Base-by-base conservation (phyloP, 2,113 vertebrate genomes). In the Suricata suricatta region DNA sequence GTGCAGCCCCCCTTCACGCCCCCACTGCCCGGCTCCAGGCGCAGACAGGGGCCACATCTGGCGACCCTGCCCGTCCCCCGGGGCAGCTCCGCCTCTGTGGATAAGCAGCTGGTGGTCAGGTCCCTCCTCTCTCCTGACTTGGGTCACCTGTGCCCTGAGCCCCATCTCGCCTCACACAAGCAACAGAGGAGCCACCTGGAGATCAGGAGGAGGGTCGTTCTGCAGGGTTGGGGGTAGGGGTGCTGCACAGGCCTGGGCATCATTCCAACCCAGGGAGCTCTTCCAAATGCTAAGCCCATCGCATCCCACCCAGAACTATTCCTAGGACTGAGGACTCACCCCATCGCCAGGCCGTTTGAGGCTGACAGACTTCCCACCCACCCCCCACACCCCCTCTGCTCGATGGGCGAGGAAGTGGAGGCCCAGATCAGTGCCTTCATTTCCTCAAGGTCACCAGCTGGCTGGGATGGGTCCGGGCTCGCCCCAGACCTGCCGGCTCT, bases 401-500 rank as follows among this genome's bases (percentile, higher is more conserved):
- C 74, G 23, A 44, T 3, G 17, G 23, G 35, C 47, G 27, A 52
- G 82, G 44, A 52, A 57, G 3, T 31, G 7, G 84, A 57, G n/a
- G 57, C 35, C 74, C 68, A 54, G 69, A 16, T n/a, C 63, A 19
- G 66, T 21, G 68, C 17, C 29, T 76, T 84, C 44, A 29, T 63
- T n/a, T 52, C 38, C 50, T 85, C 79, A 41, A 41, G 69, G 69
- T 76, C 69, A 38, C 60, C 47, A 27, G 79, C 38, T 14, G 19
- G 35, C 29, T 12, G 60, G 79, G 80, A n/a, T 16, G 27, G 23
- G n/a, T 27, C 41, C n/a, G 21, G 52, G 76, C 21, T 90, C 25
- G 16, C 86, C 44, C 41, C 27, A 19, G 41, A 38, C 19, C 0
- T 0, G 29, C 80, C 2, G 7, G 11, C 69, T 83, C n/a, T 29